These are phyloP conservation scores for Ornithorhynchus anatinus DNA, from an alignment of 2,113 vertebrate species.

Conservation along the genomic window DNA sequence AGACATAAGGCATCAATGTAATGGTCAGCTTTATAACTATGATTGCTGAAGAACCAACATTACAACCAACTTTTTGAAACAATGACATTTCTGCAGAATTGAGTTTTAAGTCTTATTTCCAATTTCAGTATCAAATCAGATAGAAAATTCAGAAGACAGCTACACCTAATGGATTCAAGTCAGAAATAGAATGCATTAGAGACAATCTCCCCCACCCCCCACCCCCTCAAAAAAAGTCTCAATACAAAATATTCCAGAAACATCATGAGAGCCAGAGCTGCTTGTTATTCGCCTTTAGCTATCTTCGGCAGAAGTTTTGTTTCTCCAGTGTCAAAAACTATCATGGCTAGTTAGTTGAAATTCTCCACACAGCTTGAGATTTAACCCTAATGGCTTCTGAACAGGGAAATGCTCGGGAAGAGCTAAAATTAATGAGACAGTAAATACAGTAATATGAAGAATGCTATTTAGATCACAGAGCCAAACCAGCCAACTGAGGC, in stretches of 20 bases:
- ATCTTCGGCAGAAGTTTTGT: conserved; percentile 11
- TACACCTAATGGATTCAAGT: too few relatives aligned
- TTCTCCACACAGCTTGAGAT: conserved; percentile 33
- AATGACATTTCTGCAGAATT: too few relatives aligned
- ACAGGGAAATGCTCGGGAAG: conserved; percentile 55
- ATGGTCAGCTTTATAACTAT: too few relatives aligned
- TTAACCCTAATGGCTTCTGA: conserved; percentile 54
- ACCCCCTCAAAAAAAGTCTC: too few relatives aligned
- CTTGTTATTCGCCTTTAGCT: not conserved
- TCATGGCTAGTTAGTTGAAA: conserved; percentile 31
- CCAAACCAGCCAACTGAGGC: conserved; percentile 40
- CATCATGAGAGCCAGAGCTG: not conserved
- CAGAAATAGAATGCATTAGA: too few relatives aligned
- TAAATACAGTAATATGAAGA: conserved; percentile 49
- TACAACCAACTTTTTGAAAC: conserved; percentile 7
- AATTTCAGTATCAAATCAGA: too few relatives aligned
- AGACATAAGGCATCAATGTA: too few relatives aligned
- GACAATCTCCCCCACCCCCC: too few relatives aligned
- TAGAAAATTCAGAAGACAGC: too few relatives aligned
- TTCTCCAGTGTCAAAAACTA: not conserved
- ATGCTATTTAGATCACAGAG: conserved; percentile 51
- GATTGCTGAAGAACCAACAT: too few relatives aligned
- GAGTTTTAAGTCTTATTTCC: too few relatives aligned
- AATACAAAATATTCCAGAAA: too few relatives aligned
- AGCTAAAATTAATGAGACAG: conserved; percentile 70